Evolutionary conservation across 1,140 invertebrate species (phyloP), one percentile per base, ranked within the genome.

Genomic region (Lasioglossum baleicum): DNA sequence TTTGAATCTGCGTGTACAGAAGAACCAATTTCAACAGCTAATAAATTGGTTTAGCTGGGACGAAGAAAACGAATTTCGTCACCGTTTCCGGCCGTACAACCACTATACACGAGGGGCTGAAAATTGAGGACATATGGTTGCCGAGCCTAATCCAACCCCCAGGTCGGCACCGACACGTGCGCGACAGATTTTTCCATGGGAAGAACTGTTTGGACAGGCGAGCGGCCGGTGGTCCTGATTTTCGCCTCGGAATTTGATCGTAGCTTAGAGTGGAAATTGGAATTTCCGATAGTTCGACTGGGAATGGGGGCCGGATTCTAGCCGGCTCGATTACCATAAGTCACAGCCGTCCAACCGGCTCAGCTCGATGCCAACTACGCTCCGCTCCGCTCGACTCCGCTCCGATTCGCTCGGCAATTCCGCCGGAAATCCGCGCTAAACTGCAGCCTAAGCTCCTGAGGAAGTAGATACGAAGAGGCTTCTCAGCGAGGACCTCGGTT

Each of bases 221-320:
- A n/a, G 20, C 56, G 20, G 20, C 20, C 7, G 31, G n/a, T 4
- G 63, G 13, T 35, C 40, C 26, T 75, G 63, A 58, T 67, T 53
- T 60, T 67, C 73, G 63, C 8, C 35, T 35, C 44, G 35, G 42
- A 60, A 75, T 75, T 64, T 56, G 51, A 76, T 69, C 74, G 53
- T 1, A 20, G 65, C 20, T 72, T 26, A 31, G 60, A 68, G 44
- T 70, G 75, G 60, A 78, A 71, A 72, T 71, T 70, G 58, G 67
- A 71, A 71, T 71, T 78, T 71, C 67, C 75, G 75, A 64, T 44
- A 56, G 68, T 53, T 53, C 61, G 35, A 17, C 48, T 40, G 56
- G 7, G 58, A 71, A 71, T 64, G 66, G 56, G 69, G 44, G 60
- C 31, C 56, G n/a, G 58, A 78, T 40, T n/a, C 35, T n/a, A 77